These are phyloP conservation scores for Mimumesa dahlbomi DNA, from an alignment of 2,888 invertebrate species.

Conservation along the genomic window DNA sequence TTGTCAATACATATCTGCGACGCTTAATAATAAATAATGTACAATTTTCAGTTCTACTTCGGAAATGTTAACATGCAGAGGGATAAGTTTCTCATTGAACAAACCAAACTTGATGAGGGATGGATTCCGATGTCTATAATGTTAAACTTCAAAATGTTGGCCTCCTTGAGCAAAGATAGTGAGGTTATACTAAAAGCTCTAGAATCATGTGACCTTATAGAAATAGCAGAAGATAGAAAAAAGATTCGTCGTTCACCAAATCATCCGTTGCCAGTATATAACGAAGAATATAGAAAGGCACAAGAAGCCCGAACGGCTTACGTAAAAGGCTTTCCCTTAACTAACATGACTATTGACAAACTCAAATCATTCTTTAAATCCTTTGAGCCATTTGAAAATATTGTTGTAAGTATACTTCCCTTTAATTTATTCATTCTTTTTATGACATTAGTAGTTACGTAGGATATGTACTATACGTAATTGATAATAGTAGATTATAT, in stretches of 20 bases:
- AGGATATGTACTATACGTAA: no score
- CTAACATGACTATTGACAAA: constrained; percentile 85
- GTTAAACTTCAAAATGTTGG: constrained; percentile 93
- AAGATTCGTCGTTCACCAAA: constrained; percentile 89
- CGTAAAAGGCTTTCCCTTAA: constrained; percentile 91
- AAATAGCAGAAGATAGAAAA: constrained; percentile 85
- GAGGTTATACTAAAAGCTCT: constrained; percentile 88
- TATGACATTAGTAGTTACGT: no score
- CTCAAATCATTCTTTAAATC: constrained; percentile 88
- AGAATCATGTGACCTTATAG: constrained; percentile 84
- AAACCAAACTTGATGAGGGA: constrained; percentile 92
- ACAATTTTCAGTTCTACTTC: constrained; percentile 85
- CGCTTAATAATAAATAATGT: background rate
- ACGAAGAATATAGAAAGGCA: constrained; percentile 91
- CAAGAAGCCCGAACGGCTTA: constrained; percentile 90
- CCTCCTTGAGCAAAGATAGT: constrained; percentile 86
- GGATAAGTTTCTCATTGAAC: constrained; percentile 95
- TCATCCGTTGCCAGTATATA: constrained; percentile 90
- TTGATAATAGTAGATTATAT: no score
- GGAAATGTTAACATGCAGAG: constrained; percentile 95
- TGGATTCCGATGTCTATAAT: constrained; percentile 94
- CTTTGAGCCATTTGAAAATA: constrained; percentile 82
- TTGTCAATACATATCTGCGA: background rate
- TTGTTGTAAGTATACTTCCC: constrained; percentile 78
- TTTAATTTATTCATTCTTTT: no score